Conservation (phyloP, 2,888 invertebrate genomes). For the Alloplasta piceator region DNA sequence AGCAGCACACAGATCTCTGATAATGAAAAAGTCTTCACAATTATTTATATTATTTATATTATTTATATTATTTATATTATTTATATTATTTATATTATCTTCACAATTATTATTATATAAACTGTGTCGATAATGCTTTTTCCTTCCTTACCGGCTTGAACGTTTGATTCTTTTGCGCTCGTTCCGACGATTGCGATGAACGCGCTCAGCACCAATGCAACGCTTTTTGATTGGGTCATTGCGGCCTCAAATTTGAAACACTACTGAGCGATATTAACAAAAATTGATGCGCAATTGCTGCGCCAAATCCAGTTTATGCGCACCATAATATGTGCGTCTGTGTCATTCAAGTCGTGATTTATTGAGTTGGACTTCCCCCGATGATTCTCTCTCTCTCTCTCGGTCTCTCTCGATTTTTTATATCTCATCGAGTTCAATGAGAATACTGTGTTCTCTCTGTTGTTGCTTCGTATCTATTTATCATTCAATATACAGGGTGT, state of each 20-base stretch:
- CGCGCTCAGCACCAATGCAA: slow-evolving; percentile 10
- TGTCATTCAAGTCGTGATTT: neutral
- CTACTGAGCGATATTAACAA: slow-evolving; percentile 21
- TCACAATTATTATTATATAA: neutral
- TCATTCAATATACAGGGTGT: too few relatives aligned
- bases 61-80: too few relatives aligned
- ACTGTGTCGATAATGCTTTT: neutral
- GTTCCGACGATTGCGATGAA: slow-evolving; percentile 10
- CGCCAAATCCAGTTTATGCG: neutral
- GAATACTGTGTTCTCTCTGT: too few relatives aligned
- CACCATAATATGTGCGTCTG: too few relatives aligned
- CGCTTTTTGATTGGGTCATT: slow-evolving; percentile 26
- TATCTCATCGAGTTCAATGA: neutral
- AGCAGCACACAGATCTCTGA: too few relatives aligned
- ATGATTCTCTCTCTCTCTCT: slow-evolving; percentile 2
- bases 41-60: too few relatives aligned
- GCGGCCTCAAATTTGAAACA: slow-evolving; percentile 13
- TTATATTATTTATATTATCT: too few relatives aligned
- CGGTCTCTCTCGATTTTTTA: neutral
- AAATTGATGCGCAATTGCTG: neutral
- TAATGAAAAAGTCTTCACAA: too few relatives aligned
- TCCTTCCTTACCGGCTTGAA: slow-evolving; percentile 23
- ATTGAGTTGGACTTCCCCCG: slow-evolving; percentile 30
- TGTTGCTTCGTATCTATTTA: too few relatives aligned
- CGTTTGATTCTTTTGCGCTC: neutral